Base-by-base conservation (phyloP, 2,888 invertebrate genomes). In the Chrysopilus asiliformis region DNA sequence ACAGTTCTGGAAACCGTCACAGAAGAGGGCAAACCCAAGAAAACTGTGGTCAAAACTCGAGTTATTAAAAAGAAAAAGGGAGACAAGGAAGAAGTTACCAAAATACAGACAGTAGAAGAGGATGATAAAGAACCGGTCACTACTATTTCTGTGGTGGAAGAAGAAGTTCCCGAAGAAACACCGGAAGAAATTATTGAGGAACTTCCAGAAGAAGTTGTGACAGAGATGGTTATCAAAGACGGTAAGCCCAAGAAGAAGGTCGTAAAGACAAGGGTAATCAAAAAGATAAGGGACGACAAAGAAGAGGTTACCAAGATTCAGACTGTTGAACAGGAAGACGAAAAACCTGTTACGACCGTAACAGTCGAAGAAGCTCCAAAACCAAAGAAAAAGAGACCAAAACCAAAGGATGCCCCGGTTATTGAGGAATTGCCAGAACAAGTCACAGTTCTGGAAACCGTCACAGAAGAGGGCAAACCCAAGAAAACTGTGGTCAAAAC, bases 361-460 rank as follows among this genome's bases (percentile, higher is more conserved):
- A 56, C 56, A n/a, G 27, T 34, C 13, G 40, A 40, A 26, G 42
- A 43, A 31, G 34, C 45, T 7, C 38, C 53, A 56, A 3, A 57
- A 58, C 37, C 50, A n/a, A n/a, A n/a, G n/a, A n/a, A n/a, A n/a
- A n/a, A n/a, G n/a, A n/a, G n/a, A n/a, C n/a, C n/a, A n/a, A n/a
- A n/a, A 16, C 36, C 38, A 12, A 34, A 38, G 6, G 38, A 15
- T 28, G 38, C 29, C 1, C 37, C 43, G 28, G 30, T 40, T 6
- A 39, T 50, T 10, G 16, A 41, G 17, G 44, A 47, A 42, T 34
- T 43, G 22, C 39, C 47, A n/a, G 42, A 44, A 14, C 38, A 43
- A 32, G 43, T 62, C 1, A 57, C 60, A 20, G 50, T 67, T 2
- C 56, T 61, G 2, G 67, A 68, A n/a, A 49, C 41, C 2, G 49